Evolutionary conservation across 2,113 vertebrate genomes (phyloP).

Genomic region (Xiphias gladius): DNA sequence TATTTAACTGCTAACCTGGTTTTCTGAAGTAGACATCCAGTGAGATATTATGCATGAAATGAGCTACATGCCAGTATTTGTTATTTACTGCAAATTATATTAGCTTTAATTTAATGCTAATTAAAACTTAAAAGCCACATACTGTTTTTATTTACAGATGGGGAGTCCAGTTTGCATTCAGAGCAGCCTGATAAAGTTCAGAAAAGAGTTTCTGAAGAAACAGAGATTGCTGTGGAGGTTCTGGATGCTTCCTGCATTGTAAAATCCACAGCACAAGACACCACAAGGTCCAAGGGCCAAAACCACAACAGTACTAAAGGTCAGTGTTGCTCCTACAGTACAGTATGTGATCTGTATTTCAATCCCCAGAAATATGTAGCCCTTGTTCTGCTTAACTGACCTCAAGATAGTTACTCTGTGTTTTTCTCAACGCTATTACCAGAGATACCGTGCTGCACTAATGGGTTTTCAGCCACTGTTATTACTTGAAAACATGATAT

Average conservation of each 20-base stretch:
- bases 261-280: slow-evolving; percentile 9
- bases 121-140: neutral
- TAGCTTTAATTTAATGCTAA: neutral
- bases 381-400: neutral
- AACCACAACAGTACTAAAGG: slow-evolving; percentile 55
- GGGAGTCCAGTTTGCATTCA: neutral
- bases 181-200: slow-evolving; percentile 30
- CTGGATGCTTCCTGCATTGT: slow-evolving; percentile 23
- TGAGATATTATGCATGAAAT: neutral
- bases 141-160: slow-evolving; percentile 51
- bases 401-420: neutral
- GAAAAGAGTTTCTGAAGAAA: slow-evolving; percentile 10
- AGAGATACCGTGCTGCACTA: neutral
- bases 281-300: neutral
- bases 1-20: neutral
- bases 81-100: too few species aligned
- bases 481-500: slow-evolving; percentile 29
- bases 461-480: slow-evolving; percentile 16
- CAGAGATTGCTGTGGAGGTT: slow-evolving; percentile 59
- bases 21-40: neutral
- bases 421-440: neutral
- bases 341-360: neutral
- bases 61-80: neutral
- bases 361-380: neutral
- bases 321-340: slow-evolving; percentile 19